Evolutionary conservation across 1,140 invertebrate genomes (phyloP).

Genomic region (Akabosia matsudoensis): DNA sequence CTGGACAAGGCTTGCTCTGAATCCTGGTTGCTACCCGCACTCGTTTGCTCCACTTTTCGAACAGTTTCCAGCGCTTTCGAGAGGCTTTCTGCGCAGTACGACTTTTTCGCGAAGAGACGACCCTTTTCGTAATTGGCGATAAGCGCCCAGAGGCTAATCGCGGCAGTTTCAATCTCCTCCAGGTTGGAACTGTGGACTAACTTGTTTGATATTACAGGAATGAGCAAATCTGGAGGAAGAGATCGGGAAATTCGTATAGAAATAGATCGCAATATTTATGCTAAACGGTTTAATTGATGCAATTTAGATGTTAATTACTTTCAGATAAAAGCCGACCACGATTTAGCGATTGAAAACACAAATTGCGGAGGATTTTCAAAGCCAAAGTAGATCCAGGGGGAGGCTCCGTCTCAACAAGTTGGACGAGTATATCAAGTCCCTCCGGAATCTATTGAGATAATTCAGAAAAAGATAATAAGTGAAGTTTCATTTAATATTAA

Average conservation of each 20-base stretch:
- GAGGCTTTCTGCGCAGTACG: constrained; percentile 22
- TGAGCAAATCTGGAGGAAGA: constrained; percentile 32
- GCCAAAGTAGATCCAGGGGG: constrained; percentile 19
- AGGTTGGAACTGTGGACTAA: constrained; percentile 24
- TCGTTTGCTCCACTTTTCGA: constrained; percentile 30
- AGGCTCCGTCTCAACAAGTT: constrained; percentile 23
- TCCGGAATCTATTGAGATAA: constrained; percentile 38
- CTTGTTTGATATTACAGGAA: constrained; percentile 27
- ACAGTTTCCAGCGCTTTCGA: constrained; percentile 26
- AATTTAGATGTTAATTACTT: constrained; percentile 28
- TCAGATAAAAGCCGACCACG: constrained; percentile 36
- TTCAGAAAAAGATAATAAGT: not conserved
- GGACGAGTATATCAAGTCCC: constrained; percentile 35
- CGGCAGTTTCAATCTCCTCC: constrained; percentile 37
- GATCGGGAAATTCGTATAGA: not conserved
- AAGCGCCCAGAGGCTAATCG: constrained; percentile 36
- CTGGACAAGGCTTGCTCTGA: not conserved
- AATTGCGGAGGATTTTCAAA: constrained; percentile 39
- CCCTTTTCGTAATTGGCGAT: constrained; percentile 44
- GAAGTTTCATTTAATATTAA: not conserved
- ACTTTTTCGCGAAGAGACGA: constrained; percentile 36
- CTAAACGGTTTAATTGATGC: no score
- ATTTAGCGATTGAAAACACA: constrained; percentile 38
- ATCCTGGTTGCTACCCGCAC: no score
- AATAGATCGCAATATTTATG: not conserved